A percentile compares a stretch with the other conserved stretches of the same genome.
phyloP scores from a whole-genome alignment of 2,797 vertebrate genomes.

The Schizopygopsis malacanthus region DNA sequence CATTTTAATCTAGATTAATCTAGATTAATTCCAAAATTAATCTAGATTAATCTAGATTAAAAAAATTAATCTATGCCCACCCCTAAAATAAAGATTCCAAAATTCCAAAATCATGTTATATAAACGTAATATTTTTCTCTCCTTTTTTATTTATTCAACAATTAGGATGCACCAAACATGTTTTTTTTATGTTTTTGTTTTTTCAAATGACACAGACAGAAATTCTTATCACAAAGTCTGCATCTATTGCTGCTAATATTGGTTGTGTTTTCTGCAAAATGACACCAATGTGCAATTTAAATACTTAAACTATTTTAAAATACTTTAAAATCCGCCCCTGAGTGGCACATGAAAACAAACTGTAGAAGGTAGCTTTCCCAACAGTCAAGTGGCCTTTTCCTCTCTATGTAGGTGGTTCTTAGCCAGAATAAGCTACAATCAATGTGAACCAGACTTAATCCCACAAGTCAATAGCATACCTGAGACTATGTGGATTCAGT shows the following conservation, averaged over 20 bases:
- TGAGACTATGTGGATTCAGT: neutral
- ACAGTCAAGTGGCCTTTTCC: neutral
- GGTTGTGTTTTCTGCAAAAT: neutral
- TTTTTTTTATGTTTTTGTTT: neutral
- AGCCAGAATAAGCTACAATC: conserved; percentile 7
- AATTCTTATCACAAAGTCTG: neutral
- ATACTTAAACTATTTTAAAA: neutral
- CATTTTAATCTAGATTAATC: too few relatives aligned
- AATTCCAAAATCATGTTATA: neutral
- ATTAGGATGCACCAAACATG: neutral
- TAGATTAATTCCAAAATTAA: too few relatives aligned
- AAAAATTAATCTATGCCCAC: too few relatives aligned
- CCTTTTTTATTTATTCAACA: neutral
- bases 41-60: too few relatives aligned
- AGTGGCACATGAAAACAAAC: neutral
- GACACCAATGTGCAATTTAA: neutral
- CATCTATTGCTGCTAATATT: neutral
- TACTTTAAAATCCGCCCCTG: neutral
- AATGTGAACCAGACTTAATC: neutral
- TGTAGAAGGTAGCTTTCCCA: neutral
- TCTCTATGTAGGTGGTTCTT: neutral
- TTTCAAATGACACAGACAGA: neutral
- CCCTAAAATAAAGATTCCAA: neutral
- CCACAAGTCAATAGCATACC: neutral
- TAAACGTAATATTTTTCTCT: neutral